Evolutionary conservation across 2,888 invertebrate species (phyloP).

Genomic region (Drosophila gaucha): DNA sequence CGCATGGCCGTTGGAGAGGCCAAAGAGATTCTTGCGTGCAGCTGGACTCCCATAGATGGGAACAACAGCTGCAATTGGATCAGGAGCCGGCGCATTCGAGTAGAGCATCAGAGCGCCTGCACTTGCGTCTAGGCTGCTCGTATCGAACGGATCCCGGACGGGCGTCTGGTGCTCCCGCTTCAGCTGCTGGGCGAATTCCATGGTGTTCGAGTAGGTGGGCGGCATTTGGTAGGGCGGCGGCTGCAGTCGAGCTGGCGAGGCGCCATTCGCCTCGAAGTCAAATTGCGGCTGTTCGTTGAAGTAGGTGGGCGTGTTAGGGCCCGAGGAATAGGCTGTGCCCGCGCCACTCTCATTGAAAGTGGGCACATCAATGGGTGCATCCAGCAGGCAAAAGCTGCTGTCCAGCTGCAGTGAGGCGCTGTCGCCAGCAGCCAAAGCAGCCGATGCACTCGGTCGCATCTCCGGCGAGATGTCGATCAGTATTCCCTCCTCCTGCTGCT

Average conservation of each 20-base stretch:
- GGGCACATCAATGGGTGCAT: slow-evolving; percentile 91
- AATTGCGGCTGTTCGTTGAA: slow-evolving; percentile 66
- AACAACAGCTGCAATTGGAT: not conserved
- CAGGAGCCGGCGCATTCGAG: slow-evolving; percentile 63
- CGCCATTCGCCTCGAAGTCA: slow-evolving; percentile 51
- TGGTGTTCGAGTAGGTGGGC: slow-evolving; percentile 86
- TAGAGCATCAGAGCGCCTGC: slow-evolving; percentile 60
- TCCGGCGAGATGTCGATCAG: slow-evolving; percentile 91
- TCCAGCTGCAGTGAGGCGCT: slow-evolving; percentile 79
- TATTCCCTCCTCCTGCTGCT: slow-evolving; percentile 87
- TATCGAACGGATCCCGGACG: slow-evolving; percentile 88
- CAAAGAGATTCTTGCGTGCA: slow-evolving; percentile 78
- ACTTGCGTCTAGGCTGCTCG: slow-evolving; percentile 80
- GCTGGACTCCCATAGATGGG: slow-evolving; percentile 60
- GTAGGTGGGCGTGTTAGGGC: slow-evolving; percentile 59
- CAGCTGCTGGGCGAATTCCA: slow-evolving; percentile 78
- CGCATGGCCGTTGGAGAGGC: slow-evolving; percentile 34
- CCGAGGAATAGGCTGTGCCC: slow-evolving; percentile 34
- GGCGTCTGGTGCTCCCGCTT: slow-evolving; percentile 43
- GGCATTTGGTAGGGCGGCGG: slow-evolving; percentile 86
- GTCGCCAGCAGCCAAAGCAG: slow-evolving; percentile 45
- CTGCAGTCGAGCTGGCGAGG: slow-evolving; percentile 76
- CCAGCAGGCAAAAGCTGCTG: slow-evolving; percentile 87
- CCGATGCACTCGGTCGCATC: slow-evolving; percentile 49
- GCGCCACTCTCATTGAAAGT: slow-evolving; percentile 72